Conservation (phyloP, 2,888 invertebrate species). For the Ochropleura leucogaster region DNA sequence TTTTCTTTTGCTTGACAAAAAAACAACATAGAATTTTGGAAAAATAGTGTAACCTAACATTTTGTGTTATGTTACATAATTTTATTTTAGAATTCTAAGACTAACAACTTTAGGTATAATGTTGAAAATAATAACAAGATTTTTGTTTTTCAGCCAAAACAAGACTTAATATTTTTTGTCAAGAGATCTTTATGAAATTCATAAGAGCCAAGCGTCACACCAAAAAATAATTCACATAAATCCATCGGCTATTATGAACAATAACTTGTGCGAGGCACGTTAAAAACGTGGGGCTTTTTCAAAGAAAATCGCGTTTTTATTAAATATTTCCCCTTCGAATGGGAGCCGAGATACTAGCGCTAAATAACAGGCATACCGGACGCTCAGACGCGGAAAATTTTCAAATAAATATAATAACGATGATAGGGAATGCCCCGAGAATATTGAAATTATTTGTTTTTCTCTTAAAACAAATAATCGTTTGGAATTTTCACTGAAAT, state of each 20-base stretch:
- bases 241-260: slow-evolving; percentile 62
- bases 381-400: slow-evolving; percentile 71
- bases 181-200: not conserved
- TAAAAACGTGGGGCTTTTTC: slow-evolving; percentile 71
- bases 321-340: slow-evolving; percentile 74
- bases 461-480: slow-evolving; percentile 22
- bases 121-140: not conserved
- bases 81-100: not conserved
- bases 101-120: not conserved
- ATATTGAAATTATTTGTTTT: slow-evolving; percentile 67
- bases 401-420: slow-evolving; percentile 75
- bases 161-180: rapidly evolving
- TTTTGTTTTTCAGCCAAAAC: not conserved
- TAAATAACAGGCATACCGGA: slow-evolving; percentile 74
- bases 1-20: too few species aligned
- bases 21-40: not conserved
- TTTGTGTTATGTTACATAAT: not conserved
- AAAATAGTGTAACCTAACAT: not conserved
- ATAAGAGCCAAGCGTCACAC: slow-evolving; percentile 15
- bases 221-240: slow-evolving; percentile 58
- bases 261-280: slow-evolving; percentile 66
- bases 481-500: slow-evolving; percentile 18
- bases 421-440: slow-evolving; percentile 63
- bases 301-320: slow-evolving; percentile 74
- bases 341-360: slow-evolving; percentile 66